Conservation (phyloP, 2,797 vertebrate genomes). For the Euthynnus affinis region DNA sequence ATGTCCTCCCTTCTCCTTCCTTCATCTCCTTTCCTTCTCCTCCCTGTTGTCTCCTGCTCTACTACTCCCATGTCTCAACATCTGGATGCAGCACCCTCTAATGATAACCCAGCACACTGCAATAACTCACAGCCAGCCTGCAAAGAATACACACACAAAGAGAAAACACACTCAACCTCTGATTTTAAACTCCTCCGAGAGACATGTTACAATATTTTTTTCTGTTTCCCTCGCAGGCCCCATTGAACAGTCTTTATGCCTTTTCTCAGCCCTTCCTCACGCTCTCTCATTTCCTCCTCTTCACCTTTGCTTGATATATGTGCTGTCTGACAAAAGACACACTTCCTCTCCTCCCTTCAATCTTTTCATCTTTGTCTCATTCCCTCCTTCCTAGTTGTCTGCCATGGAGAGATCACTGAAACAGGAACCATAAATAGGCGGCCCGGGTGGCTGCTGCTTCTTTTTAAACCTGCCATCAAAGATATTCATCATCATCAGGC, state of each 20-base stretch:
- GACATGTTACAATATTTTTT: constrained; percentile 27
- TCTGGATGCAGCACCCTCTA: constrained; percentile 76
- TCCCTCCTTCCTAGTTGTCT: constrained; percentile 74
- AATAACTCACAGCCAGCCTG: constrained; percentile 52
- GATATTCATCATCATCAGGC: constrained; percentile 71
- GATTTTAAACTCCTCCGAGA: constrained; percentile 57
- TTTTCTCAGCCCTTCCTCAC: constrained; percentile 53
- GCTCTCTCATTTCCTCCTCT: constrained; percentile 67
- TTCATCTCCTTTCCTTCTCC: neutral
- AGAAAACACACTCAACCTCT: constrained; percentile 49
- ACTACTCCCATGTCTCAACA: constrained; percentile 54
- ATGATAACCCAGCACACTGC: constrained; percentile 66
- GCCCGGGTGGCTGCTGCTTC: constrained; percentile 60
- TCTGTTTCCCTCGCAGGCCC: constrained; percentile 36
- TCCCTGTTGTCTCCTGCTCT: constrained; percentile 15
- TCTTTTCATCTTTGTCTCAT: constrained; percentile 79
- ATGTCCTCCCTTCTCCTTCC: neutral
- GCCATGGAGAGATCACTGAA: constrained; percentile 72
- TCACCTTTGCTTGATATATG: constrained; percentile 62
- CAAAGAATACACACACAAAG: constrained; percentile 29
- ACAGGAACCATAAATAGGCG: constrained; percentile 76
- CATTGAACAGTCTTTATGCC: constrained; percentile 61
- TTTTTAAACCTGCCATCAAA: constrained; percentile 79
- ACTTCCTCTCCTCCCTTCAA: constrained; percentile 74
- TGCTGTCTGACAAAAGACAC: constrained; percentile 70